These are phyloP conservation scores for Amphiprion percula DNA, from an alignment of 2,113 vertebrate species.

Conservation along the genomic window DNA sequence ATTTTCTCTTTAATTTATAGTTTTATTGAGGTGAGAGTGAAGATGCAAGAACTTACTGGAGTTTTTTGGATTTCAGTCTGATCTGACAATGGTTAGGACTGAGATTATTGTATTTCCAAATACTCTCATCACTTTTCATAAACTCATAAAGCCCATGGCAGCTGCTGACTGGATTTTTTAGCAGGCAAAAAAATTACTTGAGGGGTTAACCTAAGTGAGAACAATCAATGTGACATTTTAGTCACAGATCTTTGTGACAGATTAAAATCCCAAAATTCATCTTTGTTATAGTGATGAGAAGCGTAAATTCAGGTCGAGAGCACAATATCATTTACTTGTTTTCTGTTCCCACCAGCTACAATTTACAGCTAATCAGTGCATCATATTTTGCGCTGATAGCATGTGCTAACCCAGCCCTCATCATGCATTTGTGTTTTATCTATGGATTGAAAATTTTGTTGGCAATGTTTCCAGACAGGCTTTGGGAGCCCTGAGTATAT, in stretches of 20 bases:
- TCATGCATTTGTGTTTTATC: constrained; percentile 50
- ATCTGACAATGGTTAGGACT: no score
- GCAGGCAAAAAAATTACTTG: not conserved
- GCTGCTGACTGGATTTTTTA: no score
- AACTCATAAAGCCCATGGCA: no score
- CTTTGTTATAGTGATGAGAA: not conserved
- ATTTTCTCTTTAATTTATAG: no score
- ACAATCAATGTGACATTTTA: not conserved
- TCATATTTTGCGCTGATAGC: constrained; percentile 30
- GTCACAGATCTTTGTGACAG: not conserved
- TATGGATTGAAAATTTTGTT: constrained; percentile 54
- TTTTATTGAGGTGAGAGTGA: no score
- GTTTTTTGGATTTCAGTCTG: no score
- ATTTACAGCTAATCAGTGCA: constrained; percentile 44
- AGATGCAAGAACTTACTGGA: no score
- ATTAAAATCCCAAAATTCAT: not conserved
- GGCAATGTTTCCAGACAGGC: constrained; percentile 64
- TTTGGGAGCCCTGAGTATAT: constrained; percentile 46
- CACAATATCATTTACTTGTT: not conserved
- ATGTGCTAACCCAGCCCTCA: constrained; percentile 16
- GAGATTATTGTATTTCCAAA: no score
- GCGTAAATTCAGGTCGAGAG: not conserved
- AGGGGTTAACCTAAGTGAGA: not conserved
- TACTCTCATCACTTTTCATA: no score
- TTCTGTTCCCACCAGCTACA: not conserved